phyloP scores from a whole-genome alignment of 1,140 invertebrate species.

The Diabrotica undecimpunctata region DNA sequence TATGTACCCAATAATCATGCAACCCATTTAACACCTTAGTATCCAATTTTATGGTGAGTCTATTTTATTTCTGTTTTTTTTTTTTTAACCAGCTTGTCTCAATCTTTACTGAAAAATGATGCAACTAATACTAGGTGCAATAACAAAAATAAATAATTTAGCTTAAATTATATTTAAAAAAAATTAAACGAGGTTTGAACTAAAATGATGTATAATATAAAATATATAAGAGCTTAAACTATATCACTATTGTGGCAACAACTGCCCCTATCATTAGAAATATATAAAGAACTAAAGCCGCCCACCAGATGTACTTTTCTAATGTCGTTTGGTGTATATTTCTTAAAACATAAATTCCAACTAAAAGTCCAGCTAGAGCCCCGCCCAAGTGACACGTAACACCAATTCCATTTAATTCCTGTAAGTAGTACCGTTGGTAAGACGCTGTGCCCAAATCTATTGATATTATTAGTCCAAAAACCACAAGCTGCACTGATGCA shows the following conservation, averaged over 20 bases:
- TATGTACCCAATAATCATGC: no score
- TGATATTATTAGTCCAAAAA: slow-evolving; percentile 67
- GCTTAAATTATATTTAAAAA: no score
- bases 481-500: slow-evolving; percentile 71
- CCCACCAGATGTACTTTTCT: slow-evolving; percentile 84
- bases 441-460: slow-evolving; percentile 70
- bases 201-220: no score
- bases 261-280: slow-evolving; percentile 63
- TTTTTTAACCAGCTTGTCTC: no score
- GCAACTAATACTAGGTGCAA: no score
- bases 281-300: slow-evolving; percentile 70
- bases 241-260: slow-evolving; percentile 12
- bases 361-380: slow-evolving; percentile 73
- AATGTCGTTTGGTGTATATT: slow-evolving; percentile 83
- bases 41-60: no score
- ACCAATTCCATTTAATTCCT: slow-evolving; percentile 62
- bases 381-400: slow-evolving; percentile 88
- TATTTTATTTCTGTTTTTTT: no score
- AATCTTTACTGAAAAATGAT: no score
- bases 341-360: slow-evolving; percentile 86
- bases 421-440: slow-evolving; percentile 70
- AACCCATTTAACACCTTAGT: no score
- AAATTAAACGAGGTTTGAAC: no score
- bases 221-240: background rate
- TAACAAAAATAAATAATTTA: no score